Base-by-base conservation (phyloP, 2,113 vertebrate genomes). In the Varanus salvator region DNA sequence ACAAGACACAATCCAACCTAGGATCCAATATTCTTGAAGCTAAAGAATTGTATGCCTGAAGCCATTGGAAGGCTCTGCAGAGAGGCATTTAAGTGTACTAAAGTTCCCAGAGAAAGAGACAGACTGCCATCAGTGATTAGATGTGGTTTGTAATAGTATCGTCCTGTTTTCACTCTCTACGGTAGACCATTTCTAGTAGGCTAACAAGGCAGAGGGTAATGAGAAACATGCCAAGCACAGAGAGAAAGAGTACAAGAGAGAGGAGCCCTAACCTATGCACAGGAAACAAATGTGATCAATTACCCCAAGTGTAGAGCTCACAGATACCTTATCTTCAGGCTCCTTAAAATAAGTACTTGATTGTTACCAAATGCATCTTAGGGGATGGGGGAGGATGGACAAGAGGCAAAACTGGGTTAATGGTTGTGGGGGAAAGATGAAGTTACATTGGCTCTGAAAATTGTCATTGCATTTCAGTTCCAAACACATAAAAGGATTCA, bases 231-330 rank as follows among this genome's bases (percentile, higher is more conserved):
- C 97, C 96, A 97, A 95, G 95, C 95, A 94, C 38, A 90, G 80
- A 92, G 90, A 71, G 80, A 92, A 89, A 72, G 92, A 95, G 80
- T 57, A 52, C 52, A 52, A 38, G 96, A 97, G 97, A 97, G 97
- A 98, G 97, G 98, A 97, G 97, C 96, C 38, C 96, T 75, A 98
- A 97, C 97, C 96, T 96, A 94, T 48, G 0, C 94, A 96, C 98
- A 98, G 98, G 98, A 99, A 99, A 98, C 97, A 96, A 97, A 98
- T 98, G 98, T 97, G 98, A 99, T 98, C 98, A 98, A 98, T 99
- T 98, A 98, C 97, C 96, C 93, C 97, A 97, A 98, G 98, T 97
- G 96, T 96, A 97, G 97, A 92, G 95, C 97, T 97, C 96, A 94
- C 97, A 98, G 98, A 98, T 98, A 98, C 98, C 98, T 98, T 98